These are phyloP conservation scores for Novumbra hubbsi DNA, from an alignment of 2,797 vertebrate species.

Conservation along the genomic window DNA sequence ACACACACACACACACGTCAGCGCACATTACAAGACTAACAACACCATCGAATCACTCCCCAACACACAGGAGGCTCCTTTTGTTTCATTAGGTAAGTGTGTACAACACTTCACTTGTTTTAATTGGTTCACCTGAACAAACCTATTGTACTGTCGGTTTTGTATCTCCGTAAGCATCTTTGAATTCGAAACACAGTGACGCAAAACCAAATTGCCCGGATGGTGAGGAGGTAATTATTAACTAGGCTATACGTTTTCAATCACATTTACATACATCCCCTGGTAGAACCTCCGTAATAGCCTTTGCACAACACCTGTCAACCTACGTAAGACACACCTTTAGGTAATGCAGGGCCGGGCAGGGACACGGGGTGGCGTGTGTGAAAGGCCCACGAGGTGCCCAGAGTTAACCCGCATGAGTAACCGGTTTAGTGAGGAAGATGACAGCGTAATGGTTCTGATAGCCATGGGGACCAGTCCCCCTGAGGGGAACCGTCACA, in stretches of 20 bases:
- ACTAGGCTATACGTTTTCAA: conserved; percentile 13
- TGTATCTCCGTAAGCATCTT: conserved; percentile 50
- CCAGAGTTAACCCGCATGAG: too few relatives aligned
- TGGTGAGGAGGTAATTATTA: conserved; percentile 25
- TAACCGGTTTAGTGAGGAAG: too few relatives aligned
- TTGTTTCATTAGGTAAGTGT: conserved; percentile 46
- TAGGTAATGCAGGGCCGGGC: too few relatives aligned
- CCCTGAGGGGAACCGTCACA: too few relatives aligned
- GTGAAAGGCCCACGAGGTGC: too few relatives aligned
- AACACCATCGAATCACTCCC: conserved; percentile 46
- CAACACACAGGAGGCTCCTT: conserved; percentile 44
- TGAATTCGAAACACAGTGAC: conserved; percentile 57
- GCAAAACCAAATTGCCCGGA: conserved; percentile 28
- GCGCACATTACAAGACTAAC: neutral
- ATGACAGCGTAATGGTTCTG: too few relatives aligned
- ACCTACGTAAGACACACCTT: too few relatives aligned
- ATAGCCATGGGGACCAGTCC: too few relatives aligned
- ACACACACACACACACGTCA: conserved; percentile 1
- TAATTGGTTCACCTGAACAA: conserved; percentile 68
- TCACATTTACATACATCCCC: too few relatives aligned
- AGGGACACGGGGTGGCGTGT: too few relatives aligned
- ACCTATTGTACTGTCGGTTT: conserved; percentile 55
- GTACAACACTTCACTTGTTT: conserved; percentile 44
- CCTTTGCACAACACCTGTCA: too few relatives aligned
- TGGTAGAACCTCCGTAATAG: too few relatives aligned